phyloP scores from a whole-genome alignment of 1,140 invertebrate species.

The Acarapis woodi region DNA sequence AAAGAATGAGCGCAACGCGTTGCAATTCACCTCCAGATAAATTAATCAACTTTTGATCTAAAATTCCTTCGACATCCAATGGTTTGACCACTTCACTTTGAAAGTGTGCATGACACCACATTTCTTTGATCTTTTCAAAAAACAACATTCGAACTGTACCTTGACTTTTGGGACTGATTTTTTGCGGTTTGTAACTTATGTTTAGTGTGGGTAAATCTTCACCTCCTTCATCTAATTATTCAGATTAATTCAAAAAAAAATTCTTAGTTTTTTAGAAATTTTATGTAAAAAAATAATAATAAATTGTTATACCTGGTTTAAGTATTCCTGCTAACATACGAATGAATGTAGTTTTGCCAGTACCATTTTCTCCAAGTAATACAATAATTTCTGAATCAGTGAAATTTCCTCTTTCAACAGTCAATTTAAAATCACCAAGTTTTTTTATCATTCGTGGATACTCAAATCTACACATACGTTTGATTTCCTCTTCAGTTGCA shows the following conservation, averaged over 20 bases:
- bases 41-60: conserved; percentile 87
- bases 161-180: conserved; percentile 91
- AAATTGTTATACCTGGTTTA: too few relatives aligned
- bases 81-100: conserved; percentile 98
- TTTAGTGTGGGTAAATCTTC: conserved; percentile 64
- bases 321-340: conserved; percentile 87
- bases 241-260: too few relatives aligned
- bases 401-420: conserved; percentile 65
- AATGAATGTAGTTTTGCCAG: conserved; percentile 98
- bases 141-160: conserved; percentile 66
- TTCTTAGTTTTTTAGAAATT: too few relatives aligned
- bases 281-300: too few relatives aligned
- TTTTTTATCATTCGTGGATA: conserved; percentile 47
- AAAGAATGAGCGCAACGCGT: conserved; percentile 75
- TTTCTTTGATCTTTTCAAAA: conserved; percentile 85
- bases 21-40: conserved; percentile 97
- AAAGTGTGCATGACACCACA: conserved; percentile 88
- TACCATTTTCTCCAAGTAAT: conserved; percentile 92
- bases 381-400: conserved; percentile 99
- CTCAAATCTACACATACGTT: conserved; percentile 78
- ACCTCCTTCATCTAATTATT: conserved; percentile 69
- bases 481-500: conserved; percentile 83
- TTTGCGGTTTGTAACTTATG: conserved; percentile 98
- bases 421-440: conserved; percentile 52
- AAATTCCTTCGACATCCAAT: conserved; percentile 83